These are phyloP conservation scores for Nerophis ophidion DNA, from an alignment of 2,113 vertebrate species.

Conservation along the genomic window DNA sequence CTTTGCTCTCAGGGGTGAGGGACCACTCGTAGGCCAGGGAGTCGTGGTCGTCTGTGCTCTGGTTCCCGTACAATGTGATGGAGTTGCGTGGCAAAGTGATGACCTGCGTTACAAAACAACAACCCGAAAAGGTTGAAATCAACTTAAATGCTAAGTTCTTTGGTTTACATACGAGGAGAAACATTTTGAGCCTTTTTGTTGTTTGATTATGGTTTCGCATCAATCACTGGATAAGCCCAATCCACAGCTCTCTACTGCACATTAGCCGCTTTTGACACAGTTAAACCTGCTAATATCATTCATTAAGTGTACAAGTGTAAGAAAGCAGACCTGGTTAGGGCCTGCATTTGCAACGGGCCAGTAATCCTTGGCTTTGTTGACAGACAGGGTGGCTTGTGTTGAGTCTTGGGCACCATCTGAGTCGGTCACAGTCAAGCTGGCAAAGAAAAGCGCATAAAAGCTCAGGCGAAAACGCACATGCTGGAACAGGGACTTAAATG, in stretches of 20 bases:
- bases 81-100: conserved; percentile 92
- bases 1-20: conserved; percentile 90
- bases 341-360: conserved; percentile 88
- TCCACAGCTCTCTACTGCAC: not conserved
- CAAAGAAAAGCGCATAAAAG: not conserved
- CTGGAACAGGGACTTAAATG: not conserved
- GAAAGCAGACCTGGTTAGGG: conserved; percentile 76
- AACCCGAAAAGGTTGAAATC: not conserved
- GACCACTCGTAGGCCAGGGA: conserved; percentile 93
- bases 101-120: conserved; percentile 57
- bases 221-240: not conserved
- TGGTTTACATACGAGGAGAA: too few relatives aligned
- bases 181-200: too few relatives aligned
- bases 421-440: conserved; percentile 89
- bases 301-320: not conserved
- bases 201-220: not conserved
- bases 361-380: conserved; percentile 95
- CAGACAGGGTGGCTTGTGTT: conserved; percentile 83
- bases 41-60: conserved; percentile 93
- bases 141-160: not conserved
- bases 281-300: not conserved
- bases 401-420: conserved; percentile 86
- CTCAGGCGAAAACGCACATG: conserved; percentile 1
- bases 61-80: conserved; percentile 87
- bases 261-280: not conserved